Base-by-base conservation (phyloP, 2,888 invertebrate species). In the Lepas anatifera region DNA sequence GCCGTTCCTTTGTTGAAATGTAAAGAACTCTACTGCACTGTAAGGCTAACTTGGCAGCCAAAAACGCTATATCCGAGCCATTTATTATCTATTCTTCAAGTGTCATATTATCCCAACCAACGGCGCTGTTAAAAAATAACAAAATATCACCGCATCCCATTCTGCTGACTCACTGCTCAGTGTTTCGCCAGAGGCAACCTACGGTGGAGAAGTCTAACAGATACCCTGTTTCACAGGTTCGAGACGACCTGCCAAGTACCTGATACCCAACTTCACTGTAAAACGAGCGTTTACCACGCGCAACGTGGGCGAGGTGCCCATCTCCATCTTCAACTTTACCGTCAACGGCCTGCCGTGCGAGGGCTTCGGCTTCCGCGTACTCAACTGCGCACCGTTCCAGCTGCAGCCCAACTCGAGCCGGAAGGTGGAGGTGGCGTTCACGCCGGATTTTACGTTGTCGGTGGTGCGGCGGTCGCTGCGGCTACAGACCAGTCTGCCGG, bases 281-380 rank as follows among this genome's bases (percentile, higher is more conserved):
- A 89, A 89, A 75, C 85, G 92, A 72, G 86, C 89, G 63, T 95
- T 95, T 79, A 86, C 87, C 16, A 89, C 91, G 32, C 85, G 89
- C 75, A 98, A 98, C 82, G 89, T 89, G n/a, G 97, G 97, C 2
- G 89, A 89, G 77, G 84, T 95, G 74, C 86, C 90, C n/a, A 87
- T 97, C 76, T 85, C 85, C 74, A 85, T 95, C 73, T 83, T 85
- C 74, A 85, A 85, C 69, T 85, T 88, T 75, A 83, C 82, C 68
- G 87, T 92, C 73, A 87, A 87, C 76, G 74, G 76, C 76, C 39
- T 78, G 79, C 79, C 81, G 1, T 91, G 92, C 78, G 87, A 89
- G 79, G 90, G 90, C 13, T 89, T 88, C 76, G 92, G 92, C 27
- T 92, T 91, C 77, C 85, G 86, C 76, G 85, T 92, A 48, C 80